phyloP scores from a whole-genome alignment of 2,888 invertebrate species.

The Drosophila tripunctata region DNA sequence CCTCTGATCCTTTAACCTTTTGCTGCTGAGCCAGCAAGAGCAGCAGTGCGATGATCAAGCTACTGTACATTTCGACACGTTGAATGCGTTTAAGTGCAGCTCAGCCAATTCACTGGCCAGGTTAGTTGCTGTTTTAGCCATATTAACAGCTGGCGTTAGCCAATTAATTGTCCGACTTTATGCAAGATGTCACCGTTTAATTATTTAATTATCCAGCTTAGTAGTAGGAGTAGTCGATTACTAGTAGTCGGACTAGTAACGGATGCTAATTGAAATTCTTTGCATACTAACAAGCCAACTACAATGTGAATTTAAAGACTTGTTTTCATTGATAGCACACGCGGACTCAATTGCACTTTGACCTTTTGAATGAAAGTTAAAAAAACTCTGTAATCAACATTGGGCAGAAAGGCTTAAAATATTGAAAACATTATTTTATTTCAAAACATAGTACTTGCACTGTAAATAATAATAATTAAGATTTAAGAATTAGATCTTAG shows the following conservation, averaged over 20 bases:
- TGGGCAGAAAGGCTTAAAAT: not conserved
- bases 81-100: constrained; percentile 52
- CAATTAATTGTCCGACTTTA: constrained; percentile 58
- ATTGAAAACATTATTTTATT: too few species aligned
- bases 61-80: constrained; percentile 57
- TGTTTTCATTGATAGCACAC: constrained; percentile 44
- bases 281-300: constrained; percentile 74
- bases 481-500: too few species aligned
- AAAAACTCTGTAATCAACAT: not conserved
- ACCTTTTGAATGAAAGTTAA: constrained; percentile 49
- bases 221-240: constrained; percentile 50
- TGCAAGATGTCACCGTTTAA: constrained; percentile 46
- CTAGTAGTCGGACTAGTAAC: not conserved
- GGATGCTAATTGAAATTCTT: constrained; percentile 51
- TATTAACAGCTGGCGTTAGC: constrained; percentile 4
- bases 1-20: constrained; percentile 3
- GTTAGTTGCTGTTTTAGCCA: constrained; percentile 44
- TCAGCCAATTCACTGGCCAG: constrained; percentile 45
- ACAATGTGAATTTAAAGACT: constrained; percentile 40
- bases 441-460: too few species aligned
- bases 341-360: constrained; percentile 40
- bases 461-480: too few species aligned
- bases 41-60: constrained; percentile 31
- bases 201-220: constrained; percentile 42
- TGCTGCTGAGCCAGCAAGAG: constrained; percentile 7